Evolutionary conservation across 2,888 invertebrate species (phyloP).

Genomic region (Hedychridium roseum): DNA sequence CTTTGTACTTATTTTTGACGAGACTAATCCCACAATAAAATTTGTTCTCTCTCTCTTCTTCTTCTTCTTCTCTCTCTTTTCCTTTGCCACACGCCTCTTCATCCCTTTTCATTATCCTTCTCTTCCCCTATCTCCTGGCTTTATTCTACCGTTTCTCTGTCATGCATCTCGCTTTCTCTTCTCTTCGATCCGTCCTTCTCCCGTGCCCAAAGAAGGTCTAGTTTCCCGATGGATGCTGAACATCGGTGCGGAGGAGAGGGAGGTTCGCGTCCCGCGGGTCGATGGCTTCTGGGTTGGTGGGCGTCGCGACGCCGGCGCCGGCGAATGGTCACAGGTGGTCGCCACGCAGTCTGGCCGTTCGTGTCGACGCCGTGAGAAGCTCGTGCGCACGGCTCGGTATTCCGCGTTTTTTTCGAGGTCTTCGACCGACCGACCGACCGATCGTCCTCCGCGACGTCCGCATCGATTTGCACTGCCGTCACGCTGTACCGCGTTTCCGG

Average conservation of each 20-base stretch:
- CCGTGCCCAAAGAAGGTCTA: too few species aligned
- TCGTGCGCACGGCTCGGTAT: constrained; percentile 35
- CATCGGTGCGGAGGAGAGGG: too few species aligned
- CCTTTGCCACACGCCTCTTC: too few species aligned
- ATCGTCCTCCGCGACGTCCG: constrained; percentile 14
- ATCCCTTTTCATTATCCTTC: too few species aligned
- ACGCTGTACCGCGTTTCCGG: constrained; percentile 47
- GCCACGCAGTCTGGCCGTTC: constrained; percentile 58
- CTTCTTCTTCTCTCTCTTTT: too few species aligned
- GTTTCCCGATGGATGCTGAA: background rate
- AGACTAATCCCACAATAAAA: too few species aligned
- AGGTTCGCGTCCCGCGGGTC: constrained; percentile 28
- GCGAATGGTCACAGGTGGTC: constrained; percentile 57
- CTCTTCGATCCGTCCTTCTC: too few species aligned
- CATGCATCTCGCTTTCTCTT: too few species aligned
- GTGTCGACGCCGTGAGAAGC: constrained; percentile 36
- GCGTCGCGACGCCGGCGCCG: constrained; percentile 56
- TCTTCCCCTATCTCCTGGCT: too few species aligned
- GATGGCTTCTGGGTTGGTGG: constrained; percentile 35
- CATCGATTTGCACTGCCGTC: constrained; percentile 38
- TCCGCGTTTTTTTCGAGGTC: constrained; percentile 44
- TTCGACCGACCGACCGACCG: constrained; percentile 36
- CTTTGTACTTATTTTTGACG: too few species aligned
- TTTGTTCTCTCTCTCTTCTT: too few species aligned
- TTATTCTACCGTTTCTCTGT: too few species aligned